Evolutionary conservation across 2,113 vertebrate species (phyloP).

Genomic region (Microtus richardsoni): DNA sequence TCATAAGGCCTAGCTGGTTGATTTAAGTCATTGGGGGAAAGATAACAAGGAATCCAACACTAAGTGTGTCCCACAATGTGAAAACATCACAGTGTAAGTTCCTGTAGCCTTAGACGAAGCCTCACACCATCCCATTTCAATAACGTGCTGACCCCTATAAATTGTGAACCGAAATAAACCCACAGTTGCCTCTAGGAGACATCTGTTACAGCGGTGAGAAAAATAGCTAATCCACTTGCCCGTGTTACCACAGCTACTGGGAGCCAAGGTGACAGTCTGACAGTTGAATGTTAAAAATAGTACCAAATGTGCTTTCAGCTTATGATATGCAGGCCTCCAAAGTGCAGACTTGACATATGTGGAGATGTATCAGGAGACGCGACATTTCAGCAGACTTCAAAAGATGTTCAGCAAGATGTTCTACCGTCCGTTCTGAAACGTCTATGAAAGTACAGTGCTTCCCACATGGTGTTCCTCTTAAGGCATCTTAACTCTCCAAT

Average conservation of each 20-base stretch:
- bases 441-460: neutral
- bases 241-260: neutral
- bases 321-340: neutral
- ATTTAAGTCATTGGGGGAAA: neutral
- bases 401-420: neutral
- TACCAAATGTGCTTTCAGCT: neutral
- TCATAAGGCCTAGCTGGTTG: neutral
- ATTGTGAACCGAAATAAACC: neutral
- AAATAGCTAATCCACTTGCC: neutral
- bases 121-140: neutral
- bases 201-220: neutral
- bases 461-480: neutral
- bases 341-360: neutral
- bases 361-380: neutral
- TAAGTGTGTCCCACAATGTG: neutral
- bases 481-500: neutral
- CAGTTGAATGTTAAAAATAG: neutral
- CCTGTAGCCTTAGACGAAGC: too few relatives aligned
- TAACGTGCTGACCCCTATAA: neutral
- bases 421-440: neutral
- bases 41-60: neutral
- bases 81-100: neutral
- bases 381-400: constrained; percentile 30
- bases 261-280: neutral
- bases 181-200: neutral